Conservation (phyloP, 1,140 invertebrate genomes). For the Mercenaria mercenaria region DNA sequence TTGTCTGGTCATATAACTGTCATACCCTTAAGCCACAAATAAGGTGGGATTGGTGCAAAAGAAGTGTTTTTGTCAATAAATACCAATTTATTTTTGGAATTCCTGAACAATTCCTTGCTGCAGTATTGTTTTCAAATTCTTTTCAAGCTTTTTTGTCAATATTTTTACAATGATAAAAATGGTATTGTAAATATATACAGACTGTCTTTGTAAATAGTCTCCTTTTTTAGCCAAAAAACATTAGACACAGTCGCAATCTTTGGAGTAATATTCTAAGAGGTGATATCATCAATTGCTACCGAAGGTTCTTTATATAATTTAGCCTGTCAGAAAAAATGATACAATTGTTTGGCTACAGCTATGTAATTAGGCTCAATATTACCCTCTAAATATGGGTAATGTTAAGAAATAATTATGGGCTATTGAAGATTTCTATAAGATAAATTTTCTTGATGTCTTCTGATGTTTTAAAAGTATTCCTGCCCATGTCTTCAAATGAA, state of each 20-base stretch:
- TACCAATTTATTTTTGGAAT: not conserved
- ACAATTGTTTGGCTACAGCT: not conserved
- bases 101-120: not conserved
- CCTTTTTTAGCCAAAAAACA: not conserved
- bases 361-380: constrained; percentile 16
- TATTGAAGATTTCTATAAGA: not conserved
- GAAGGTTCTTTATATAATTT: not conserved
- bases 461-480: not conserved
- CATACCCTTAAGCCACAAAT: not conserved
- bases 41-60: not conserved
- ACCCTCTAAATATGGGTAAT: constrained; percentile 13
- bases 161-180: not conserved
- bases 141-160: not conserved
- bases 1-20: not conserved
- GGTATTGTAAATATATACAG: not conserved
- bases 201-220: not conserved
- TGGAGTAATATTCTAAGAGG: not conserved
- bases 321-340: not conserved
- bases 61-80: not conserved
- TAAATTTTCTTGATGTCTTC: constrained; percentile 1
- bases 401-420: constrained; percentile 4
- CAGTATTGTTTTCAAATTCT: not conserved
- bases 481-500: not conserved
- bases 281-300: not conserved
- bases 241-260: not conserved